A percentile compares a stretch with the other conserved stretches of the same genome.
Conservation (phyloP, 2,888 invertebrate genomes). For the Proisotoma minuta region DNA sequence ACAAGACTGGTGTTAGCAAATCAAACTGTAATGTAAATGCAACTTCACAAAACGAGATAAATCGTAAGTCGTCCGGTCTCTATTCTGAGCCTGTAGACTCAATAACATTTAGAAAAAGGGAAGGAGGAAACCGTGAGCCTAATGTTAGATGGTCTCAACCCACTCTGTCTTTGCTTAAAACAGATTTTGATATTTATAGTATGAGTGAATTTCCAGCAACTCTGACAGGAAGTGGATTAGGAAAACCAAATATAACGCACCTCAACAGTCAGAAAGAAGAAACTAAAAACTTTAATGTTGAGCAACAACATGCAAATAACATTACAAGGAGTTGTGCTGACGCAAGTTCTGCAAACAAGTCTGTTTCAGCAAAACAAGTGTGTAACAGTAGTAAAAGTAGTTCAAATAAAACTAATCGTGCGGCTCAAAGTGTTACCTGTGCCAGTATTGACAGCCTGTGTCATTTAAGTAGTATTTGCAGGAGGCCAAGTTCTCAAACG, state of each 20-base stretch:
- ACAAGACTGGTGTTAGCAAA: constrained; percentile 26
- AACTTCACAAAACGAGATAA: constrained; percentile 16
- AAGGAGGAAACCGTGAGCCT: constrained; percentile 43
- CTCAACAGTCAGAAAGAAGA: constrained; percentile 22
- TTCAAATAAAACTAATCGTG: constrained; percentile 13
- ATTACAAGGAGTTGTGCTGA: constrained; percentile 22
- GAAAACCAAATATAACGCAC: constrained; percentile 25
- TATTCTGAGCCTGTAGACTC: constrained; percentile 48
- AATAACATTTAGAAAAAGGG: constrained; percentile 37
- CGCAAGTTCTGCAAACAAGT: constrained; percentile 23
- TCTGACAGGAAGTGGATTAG: constrained; percentile 28
- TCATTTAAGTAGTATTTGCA: constrained; percentile 23
- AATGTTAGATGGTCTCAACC: constrained; percentile 46
- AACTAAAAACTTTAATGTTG: constrained; percentile 1
- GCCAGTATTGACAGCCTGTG: constrained; percentile 45
- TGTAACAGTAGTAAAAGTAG: constrained; percentile 4
- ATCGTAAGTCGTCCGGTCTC: constrained; percentile 28
- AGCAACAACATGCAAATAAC: neutral
- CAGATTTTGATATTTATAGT: constrained; percentile 30
- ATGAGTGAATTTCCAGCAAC: constrained; percentile 27
- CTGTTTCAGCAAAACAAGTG: neutral
- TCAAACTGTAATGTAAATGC: constrained; percentile 17
- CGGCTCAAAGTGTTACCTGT: constrained; percentile 27
- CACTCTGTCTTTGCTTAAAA: constrained; percentile 38
- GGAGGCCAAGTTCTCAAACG: no score